phyloP scores from a whole-genome alignment of 2,888 invertebrate species.

The Hipparchia sbordonii region DNA sequence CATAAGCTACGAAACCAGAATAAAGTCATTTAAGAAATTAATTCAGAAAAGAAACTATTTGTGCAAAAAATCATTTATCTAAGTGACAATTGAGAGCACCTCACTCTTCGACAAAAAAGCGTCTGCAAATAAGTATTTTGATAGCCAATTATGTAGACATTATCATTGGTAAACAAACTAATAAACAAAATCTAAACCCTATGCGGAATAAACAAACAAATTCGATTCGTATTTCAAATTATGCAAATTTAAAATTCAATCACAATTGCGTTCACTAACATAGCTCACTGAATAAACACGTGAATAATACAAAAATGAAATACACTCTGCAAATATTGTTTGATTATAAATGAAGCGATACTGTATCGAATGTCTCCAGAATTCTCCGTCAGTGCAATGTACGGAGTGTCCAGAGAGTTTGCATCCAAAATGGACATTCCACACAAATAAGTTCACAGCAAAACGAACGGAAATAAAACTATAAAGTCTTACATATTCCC shows the following conservation, averaged over 20 bases:
- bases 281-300: slow-evolving; percentile 11
- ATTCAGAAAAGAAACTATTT: too few species aligned
- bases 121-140: neutral
- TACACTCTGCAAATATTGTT: slow-evolving; percentile 9
- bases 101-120: neutral
- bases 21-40: too few species aligned
- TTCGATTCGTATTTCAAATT: slow-evolving; percentile 33
- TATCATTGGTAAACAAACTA: slow-evolving; percentile 26
- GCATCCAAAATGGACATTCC: slow-evolving; percentile 52
- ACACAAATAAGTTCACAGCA: slow-evolving; percentile 54
- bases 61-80: too few species aligned
- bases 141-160: slow-evolving; percentile 26
- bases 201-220: slow-evolving; percentile 34
- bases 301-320: slow-evolving; percentile 13
- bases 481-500: slow-evolving; percentile 53
- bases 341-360: slow-evolving; percentile 23
- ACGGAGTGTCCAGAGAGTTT: slow-evolving; percentile 18
- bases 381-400: slow-evolving; percentile 27
- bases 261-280: slow-evolving; percentile 31
- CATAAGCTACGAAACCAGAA: too few species aligned
- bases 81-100: neutral
- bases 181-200: slow-evolving; percentile 30
- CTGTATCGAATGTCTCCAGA: slow-evolving; percentile 32
- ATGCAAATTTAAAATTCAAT: slow-evolving; percentile 37
- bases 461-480: slow-evolving; percentile 59